A percentile compares a stretch with the other conserved stretches of the same genome.
Conservation (phyloP, 2,888 invertebrate genomes). For the Chorisops tibialis region DNA sequence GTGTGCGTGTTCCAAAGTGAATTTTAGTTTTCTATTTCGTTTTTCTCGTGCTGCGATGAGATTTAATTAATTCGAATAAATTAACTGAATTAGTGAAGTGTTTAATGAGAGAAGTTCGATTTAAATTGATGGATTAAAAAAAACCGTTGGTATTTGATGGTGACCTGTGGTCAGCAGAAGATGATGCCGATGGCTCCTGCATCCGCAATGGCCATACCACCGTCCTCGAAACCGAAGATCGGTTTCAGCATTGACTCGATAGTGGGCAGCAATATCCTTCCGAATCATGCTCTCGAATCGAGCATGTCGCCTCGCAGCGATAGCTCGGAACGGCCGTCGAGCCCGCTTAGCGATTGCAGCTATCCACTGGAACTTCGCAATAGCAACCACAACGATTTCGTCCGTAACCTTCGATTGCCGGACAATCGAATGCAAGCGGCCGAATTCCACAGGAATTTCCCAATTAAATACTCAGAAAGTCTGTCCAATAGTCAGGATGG, state of each 20-base stretch:
- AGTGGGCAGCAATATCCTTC: slow-evolving; percentile 59
- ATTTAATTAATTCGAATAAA: too few species aligned
- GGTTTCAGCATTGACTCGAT: slow-evolving; percentile 94
- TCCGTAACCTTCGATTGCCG: slow-evolving; percentile 4
- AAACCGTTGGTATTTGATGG: slow-evolving; percentile 42
- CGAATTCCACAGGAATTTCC: slow-evolving; percentile 12
- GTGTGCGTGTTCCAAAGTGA: slow-evolving; percentile 5
- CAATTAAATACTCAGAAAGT: neutral
- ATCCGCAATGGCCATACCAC: slow-evolving; percentile 76
- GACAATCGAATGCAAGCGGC: neutral
- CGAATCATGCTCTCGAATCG: slow-evolving; percentile 38
- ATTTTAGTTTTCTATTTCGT: slow-evolving; percentile 16
- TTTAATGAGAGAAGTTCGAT: too few species aligned
- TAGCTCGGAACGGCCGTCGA: slow-evolving; percentile 30
- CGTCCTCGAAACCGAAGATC: slow-evolving; percentile 78
- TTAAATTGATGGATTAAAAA: too few species aligned
- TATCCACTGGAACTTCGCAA: slow-evolving; percentile 41
- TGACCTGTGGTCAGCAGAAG: slow-evolving; percentile 51
- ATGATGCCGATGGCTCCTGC: slow-evolving; percentile 96
- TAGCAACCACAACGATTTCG: slow-evolving; percentile 25
- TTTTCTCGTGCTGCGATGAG: neutral
- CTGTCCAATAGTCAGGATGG: neutral
- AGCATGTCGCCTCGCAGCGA: slow-evolving; percentile 33
- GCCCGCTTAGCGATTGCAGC: slow-evolving; percentile 32
- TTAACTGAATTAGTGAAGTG: neutral